These are phyloP conservation scores for Euschistus heros DNA, from an alignment of 1,140 invertebrate genomes.

Conservation along the genomic window DNA sequence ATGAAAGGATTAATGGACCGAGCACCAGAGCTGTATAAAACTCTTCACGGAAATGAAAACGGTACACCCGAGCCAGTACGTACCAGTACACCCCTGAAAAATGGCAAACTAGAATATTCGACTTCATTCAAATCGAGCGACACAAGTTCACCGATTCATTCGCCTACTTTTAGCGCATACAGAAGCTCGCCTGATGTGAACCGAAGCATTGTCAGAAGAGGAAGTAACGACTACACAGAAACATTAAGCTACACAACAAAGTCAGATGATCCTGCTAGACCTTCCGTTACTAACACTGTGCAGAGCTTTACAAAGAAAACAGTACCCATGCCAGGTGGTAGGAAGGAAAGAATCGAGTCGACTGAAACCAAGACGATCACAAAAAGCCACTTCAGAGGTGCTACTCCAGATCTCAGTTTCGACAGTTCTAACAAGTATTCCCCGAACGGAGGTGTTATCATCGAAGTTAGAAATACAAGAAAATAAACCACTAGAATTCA, in stretches of 20 bases:
- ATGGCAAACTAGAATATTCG: conserved; percentile 30
- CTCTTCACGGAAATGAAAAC: conserved; percentile 43
- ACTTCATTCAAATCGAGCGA: conserved; percentile 31
- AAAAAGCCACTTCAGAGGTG: conserved; percentile 46
- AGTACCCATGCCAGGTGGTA: conserved; percentile 47
- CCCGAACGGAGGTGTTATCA: conserved; percentile 37
- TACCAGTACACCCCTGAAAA: conserved; percentile 30
- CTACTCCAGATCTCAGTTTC: conserved; percentile 36
- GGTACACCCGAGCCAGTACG: conserved; percentile 4
- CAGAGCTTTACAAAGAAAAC: conserved; percentile 54
- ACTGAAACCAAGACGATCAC: conserved; percentile 55
- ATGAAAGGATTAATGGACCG: conserved; percentile 57
- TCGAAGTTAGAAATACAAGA: conserved; percentile 37
- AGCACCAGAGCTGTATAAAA: conserved; percentile 62
- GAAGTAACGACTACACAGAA: conserved; percentile 56
- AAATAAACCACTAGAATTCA: conserved; percentile 22
- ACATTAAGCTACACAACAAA: conserved; percentile 53
- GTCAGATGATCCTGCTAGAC: conserved; percentile 48
- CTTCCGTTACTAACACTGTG: conserved; percentile 53
- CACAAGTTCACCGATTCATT: conserved; percentile 27
- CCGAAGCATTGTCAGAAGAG: conserved; percentile 39
- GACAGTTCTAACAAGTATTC: conserved; percentile 30
- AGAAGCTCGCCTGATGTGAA: conserved; percentile 31
- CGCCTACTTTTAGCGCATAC: conserved; percentile 27
- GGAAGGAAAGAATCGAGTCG: conserved; percentile 51